These are phyloP conservation scores for Rhagologus leucostigma DNA, from an alignment of 2,113 vertebrate species.

Conservation along the genomic window DNA sequence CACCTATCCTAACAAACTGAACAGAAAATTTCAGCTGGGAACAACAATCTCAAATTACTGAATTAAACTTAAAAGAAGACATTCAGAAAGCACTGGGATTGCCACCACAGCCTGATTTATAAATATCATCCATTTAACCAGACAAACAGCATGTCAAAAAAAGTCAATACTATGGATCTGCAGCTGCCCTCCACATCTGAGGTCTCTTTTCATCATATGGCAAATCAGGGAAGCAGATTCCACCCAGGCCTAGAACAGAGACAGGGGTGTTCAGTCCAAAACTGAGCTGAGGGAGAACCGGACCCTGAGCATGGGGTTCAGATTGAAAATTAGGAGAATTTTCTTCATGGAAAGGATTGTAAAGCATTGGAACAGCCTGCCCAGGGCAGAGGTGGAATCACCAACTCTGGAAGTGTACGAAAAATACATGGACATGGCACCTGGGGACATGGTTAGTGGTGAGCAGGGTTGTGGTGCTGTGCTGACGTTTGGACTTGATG, in stretches of 20 bases:
- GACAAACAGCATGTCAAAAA: not conserved
- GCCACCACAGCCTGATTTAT: not conserved
- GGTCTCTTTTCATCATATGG: not conserved
- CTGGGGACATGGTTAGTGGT: not conserved
- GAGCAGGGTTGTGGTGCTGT: not conserved
- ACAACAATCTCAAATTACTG: not conserved
- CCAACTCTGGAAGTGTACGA: not conserved
- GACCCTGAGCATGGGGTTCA: not conserved
- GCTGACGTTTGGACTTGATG: not conserved
- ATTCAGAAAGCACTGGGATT: not conserved
- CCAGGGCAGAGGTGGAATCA: not conserved
- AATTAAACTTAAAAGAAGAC: not conserved
- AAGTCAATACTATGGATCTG: conserved; percentile 51
- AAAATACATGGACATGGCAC: rapidly evolving
- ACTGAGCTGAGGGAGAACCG: not conserved
- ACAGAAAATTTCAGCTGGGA: not conserved
- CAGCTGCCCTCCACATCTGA: not conserved
- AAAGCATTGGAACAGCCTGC: not conserved
- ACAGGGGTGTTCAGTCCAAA: not conserved
- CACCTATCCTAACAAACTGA: not conserved
- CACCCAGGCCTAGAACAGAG: not conserved
- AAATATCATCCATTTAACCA: conserved; percentile 47
- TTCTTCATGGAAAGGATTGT: not conserved
- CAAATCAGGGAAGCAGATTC: not conserved
- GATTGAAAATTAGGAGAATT: not conserved